Base-by-base conservation (phyloP, 2,888 invertebrate species). In the Venusia cambrica region DNA sequence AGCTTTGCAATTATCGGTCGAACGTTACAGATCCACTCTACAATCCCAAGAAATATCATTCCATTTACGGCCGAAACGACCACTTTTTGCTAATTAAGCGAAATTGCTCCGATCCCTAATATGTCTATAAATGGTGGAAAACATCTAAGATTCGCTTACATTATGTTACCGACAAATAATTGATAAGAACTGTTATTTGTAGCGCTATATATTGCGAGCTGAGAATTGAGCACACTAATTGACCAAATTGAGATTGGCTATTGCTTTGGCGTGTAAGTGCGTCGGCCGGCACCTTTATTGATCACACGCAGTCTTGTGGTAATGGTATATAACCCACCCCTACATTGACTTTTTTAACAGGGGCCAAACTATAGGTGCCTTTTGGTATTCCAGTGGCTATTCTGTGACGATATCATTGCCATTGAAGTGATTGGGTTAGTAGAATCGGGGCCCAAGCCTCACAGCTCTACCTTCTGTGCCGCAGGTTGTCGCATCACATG, bases 31-130 rank as follows among this genome's bases (percentile, higher is more conserved):
- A 18, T 22, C 17, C 15, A 25, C 29, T 33, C 18, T 29, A 15
- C 17, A 34, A 24, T 21, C 20, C 19, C 9, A 27, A 40, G 34
- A 38, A 41, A 47, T 34, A 44, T 45, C 27, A 32, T 39, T 32
- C 35, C 38, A 29, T 45, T 33, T 41, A 38, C 9, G 34, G 41
- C 17, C 18, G 24, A 44, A 48, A 38, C 16, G 5, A 31, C 28
- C 6, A 34, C 29, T 46, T 46, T 46, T 45, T 45, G 43, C 48
- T 36, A 41, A 44, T 49, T 43, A 49, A 16, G 28, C 25, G 17
- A 37, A 20, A 19, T 25, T 21, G 34, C 37, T 30, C 35, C 29
- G 35, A 41, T 35, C 37, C 34, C 29, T 45, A 43, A 49, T 45
- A 41, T 25, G 30, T 34, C 34, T 29, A 29, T 40, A 26, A 38